Percentiles rank a stretch among this genome's conserved stretches.
Conservation (phyloP, 2,113 vertebrate species). For the Acanthochromis polyacanthus region DNA sequence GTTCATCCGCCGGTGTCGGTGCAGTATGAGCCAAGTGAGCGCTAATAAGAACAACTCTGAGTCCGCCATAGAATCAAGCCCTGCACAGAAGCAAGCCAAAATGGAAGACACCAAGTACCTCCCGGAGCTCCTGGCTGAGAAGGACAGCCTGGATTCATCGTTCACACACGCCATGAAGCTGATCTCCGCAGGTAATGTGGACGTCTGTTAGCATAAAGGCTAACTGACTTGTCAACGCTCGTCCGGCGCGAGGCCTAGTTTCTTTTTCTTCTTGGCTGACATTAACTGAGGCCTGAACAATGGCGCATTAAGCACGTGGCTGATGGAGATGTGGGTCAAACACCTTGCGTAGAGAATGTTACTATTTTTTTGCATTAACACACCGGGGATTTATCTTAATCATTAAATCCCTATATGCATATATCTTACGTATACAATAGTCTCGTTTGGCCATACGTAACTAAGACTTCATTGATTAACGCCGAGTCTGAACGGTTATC, state of each 20-base stretch:
- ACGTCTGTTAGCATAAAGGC: not conserved
- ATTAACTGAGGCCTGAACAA: slow-evolving; percentile 54
- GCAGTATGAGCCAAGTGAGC: slow-evolving; percentile 32
- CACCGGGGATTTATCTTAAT: not conserved
- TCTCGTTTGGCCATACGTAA: too few species aligned
- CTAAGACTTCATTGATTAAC: too few species aligned
- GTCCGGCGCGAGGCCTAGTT: not conserved
- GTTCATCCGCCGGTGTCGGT: not conserved
- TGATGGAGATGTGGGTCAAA: slow-evolving; percentile 9
- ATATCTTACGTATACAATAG: too few species aligned
- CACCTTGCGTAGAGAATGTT: accelerated
- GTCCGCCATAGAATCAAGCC: slow-evolving; percentile 45
- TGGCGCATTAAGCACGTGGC: slow-evolving; percentile 68
- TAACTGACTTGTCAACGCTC: not conserved
- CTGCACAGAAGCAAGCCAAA: slow-evolving; percentile 75
- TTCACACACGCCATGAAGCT: slow-evolving; percentile 96
- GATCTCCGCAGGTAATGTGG: slow-evolving; percentile 72
- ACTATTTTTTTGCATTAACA: not conserved
- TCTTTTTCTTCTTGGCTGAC: not conserved
- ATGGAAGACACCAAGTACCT: slow-evolving; percentile 97
- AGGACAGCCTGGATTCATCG: slow-evolving; percentile 95
- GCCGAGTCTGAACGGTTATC: too few species aligned
- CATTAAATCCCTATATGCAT: not conserved
- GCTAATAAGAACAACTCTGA: slow-evolving; percentile 19
- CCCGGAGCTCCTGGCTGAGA: slow-evolving; percentile 96